These are phyloP conservation scores for Lanius ludovicianus DNA, from an alignment of 2,113 vertebrate species.

Conservation along the genomic window DNA sequence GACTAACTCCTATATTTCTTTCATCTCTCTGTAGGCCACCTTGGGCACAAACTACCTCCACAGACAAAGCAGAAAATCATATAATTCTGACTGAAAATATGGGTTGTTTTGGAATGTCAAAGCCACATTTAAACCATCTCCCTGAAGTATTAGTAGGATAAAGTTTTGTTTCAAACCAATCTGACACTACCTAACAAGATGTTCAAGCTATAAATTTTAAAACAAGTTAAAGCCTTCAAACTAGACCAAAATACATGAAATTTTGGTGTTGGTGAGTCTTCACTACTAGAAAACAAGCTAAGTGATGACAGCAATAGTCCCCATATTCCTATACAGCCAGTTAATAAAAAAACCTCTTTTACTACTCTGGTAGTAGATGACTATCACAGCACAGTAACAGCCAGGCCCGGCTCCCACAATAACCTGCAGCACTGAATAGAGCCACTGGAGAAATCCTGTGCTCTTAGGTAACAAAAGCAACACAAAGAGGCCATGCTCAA, in stretches of 20 bases:
- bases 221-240: background rate
- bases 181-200: background rate
- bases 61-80: background rate
- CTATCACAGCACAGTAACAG: background rate
- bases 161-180: background rate
- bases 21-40: background rate
- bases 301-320: background rate
- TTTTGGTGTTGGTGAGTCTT: background rate
- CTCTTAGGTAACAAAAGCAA: background rate
- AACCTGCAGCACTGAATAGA: background rate
- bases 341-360: background rate
- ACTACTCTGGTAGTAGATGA: background rate
- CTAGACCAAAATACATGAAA: background rate
- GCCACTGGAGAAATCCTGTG: background rate
- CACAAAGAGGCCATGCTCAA: background rate
- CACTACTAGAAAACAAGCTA: background rate
- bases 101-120: background rate
- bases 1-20: background rate
- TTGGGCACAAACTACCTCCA: background rate
- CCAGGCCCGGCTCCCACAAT: background rate
- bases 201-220: background rate
- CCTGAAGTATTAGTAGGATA: background rate
- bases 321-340: background rate
- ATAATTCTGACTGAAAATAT: background rate
- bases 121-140: background rate